Evolutionary conservation across 2,888 invertebrate genomes (phyloP).

Genomic region (Drosophila nigritarsus): DNA sequence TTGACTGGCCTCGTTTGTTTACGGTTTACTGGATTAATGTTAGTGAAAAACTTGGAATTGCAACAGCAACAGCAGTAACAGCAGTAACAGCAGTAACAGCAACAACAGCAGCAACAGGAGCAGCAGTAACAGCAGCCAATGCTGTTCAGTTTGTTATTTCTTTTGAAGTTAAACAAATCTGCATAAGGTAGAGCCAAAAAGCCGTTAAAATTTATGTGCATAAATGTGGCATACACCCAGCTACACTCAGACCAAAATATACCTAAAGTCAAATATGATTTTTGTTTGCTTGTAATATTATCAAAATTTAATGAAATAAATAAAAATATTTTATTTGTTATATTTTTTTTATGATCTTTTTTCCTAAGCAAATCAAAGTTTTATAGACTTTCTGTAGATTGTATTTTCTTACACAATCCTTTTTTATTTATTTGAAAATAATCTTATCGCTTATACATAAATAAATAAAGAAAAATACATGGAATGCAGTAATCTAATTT

Average conservation of each 20-base stretch:
- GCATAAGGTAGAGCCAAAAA: slow-evolving; percentile 72
- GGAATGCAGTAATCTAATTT: neutral
- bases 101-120: slow-evolving; percentile 10
- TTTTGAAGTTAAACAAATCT: slow-evolving; percentile 76
- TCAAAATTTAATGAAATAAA: neutral
- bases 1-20: slow-evolving; percentile 75
- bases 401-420: too few relatives aligned
- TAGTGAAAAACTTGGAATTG: slow-evolving; percentile 45
- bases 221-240: slow-evolving; percentile 50
- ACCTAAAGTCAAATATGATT: neutral
- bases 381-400: neutral
- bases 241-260: slow-evolving; percentile 3
- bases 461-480: neutral
- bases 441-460: neutral
- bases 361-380: neutral
- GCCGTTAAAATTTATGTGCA: slow-evolving; percentile 75
- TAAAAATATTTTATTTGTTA: neutral
- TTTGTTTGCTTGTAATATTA: neutral
- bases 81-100: slow-evolving; percentile 1
- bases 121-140: slow-evolving; percentile 41
- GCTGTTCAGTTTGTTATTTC: slow-evolving; percentile 69
- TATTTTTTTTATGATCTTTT: neutral
- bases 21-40: slow-evolving; percentile 78
- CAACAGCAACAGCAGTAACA: slow-evolving; percentile 14
- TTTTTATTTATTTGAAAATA: neutral